Conservation (phyloP, 2,888 invertebrate species). For the Podotricha telesiphe region DNA sequence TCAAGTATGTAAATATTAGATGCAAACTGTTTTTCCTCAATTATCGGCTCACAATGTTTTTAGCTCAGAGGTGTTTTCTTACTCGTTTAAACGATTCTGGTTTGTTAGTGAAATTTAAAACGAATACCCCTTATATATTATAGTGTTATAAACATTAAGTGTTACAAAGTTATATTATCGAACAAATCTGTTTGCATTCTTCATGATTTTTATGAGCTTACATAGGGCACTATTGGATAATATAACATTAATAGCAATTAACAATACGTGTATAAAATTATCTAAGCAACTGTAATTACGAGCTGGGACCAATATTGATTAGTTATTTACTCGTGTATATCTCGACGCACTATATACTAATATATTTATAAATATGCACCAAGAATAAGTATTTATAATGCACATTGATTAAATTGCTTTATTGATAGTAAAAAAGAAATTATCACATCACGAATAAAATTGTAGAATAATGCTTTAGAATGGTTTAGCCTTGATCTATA, state of each 20-base stretch:
- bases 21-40: conserved; percentile 16
- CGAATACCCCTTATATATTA: background rate
- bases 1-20: conserved; percentile 20
- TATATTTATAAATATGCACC: background rate
- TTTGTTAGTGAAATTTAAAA: conserved; percentile 5
- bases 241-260: conserved; percentile 44
- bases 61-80: conserved; percentile 1
- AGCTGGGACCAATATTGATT: conserved; percentile 32
- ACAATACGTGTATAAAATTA: conserved; percentile 39
- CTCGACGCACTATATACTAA: background rate
- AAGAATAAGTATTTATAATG: background rate
- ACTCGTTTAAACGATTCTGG: background rate
- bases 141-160: background rate
- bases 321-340: conserved; percentile 22
- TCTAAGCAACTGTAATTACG: conserved; percentile 38
- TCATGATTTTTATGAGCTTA: conserved; percentile 40
- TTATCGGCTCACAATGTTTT: conserved; percentile 2
- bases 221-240: conserved; percentile 37
- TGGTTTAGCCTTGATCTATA: conserved; percentile 7
- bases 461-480: conserved; percentile 3
- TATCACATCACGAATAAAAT: conserved; percentile 2
- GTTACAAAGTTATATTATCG: conserved; percentile 23
- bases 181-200: conserved; percentile 30
- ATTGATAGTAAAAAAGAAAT: conserved; percentile 5
- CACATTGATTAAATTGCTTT: background rate